phyloP scores from a whole-genome alignment of 35 echinoderm and acorn worm genomes.

The Lytechinus pictus region DNA sequence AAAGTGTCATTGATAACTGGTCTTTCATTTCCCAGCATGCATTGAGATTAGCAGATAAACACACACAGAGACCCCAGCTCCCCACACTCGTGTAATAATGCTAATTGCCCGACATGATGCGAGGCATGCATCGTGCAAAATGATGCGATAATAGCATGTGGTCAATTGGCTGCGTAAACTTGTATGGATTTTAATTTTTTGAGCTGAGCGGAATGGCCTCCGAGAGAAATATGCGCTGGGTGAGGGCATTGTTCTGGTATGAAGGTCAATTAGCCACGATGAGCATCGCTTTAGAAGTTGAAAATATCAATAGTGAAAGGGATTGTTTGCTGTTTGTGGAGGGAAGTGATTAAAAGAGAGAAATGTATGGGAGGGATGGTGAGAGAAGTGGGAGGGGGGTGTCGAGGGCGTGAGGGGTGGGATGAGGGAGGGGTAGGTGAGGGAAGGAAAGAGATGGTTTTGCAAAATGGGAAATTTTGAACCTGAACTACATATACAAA shows the following conservation, averaged over 20 bases:
- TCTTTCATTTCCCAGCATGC: background rate
- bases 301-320: background rate
- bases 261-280: background rate
- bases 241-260: background rate
- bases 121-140: background rate
- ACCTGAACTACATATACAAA: too few species aligned
- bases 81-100: background rate
- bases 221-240: background rate
- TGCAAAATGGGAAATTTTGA: too few species aligned
- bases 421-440: background rate
- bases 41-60: background rate
- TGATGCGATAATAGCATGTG: background rate
- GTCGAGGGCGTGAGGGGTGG: background rate
- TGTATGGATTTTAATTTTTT: conserved; percentile 44
- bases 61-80: background rate
- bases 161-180: background rate
- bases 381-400: background rate
- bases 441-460: too few species aligned
- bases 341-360: background rate
- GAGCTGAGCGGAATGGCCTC: background rate
- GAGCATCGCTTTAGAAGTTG: background rate
- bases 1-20: background rate
- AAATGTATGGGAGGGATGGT: background rate
- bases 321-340: background rate
- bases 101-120: background rate